Percentiles rank a stretch among this genome's conserved stretches.
Conservation (phyloP, 2,888 invertebrate species). For the Hypomecis punctinalis region DNA sequence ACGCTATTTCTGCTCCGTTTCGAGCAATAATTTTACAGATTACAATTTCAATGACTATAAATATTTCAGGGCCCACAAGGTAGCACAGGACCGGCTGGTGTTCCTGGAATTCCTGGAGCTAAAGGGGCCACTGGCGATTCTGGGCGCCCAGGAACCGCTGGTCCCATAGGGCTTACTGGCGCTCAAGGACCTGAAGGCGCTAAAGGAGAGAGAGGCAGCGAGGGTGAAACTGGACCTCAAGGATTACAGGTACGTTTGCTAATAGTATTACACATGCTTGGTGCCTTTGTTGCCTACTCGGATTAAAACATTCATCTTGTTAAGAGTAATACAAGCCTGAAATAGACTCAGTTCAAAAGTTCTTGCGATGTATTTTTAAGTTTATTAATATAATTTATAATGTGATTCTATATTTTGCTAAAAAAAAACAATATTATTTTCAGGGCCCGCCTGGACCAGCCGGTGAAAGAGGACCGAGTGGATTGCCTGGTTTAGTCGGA, state of each 20-base stretch:
- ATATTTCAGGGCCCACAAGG: slow-evolving; percentile 88
- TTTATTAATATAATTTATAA: no score
- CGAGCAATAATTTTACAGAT: no score
- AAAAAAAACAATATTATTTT: no score
- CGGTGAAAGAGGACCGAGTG: slow-evolving; percentile 87
- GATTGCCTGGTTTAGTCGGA: slow-evolving; percentile 87
- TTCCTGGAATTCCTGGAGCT: slow-evolving; percentile 87
- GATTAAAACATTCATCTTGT: no score
- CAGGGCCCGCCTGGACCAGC: slow-evolving; percentile 87
- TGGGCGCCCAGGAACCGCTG: slow-evolving; percentile 88
- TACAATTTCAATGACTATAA: neutral
- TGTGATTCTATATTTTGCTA: no score
- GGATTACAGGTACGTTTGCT: slow-evolving; percentile 78
- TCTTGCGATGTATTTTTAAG: no score
- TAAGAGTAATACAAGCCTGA: no score
- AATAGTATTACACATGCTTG: no score
- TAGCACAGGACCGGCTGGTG: slow-evolving; percentile 87
- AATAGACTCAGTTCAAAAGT: no score
- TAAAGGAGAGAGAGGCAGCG: slow-evolving; percentile 90
- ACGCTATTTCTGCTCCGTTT: no score
- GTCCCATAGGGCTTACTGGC: slow-evolving; percentile 89
- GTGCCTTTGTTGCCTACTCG: no score
- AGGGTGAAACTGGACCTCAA: slow-evolving; percentile 88
- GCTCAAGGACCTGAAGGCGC: slow-evolving; percentile 89
- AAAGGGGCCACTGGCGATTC: slow-evolving; percentile 90